A percentile compares a stretch with the other conserved stretches of the same genome.
Evolutionary conservation across 2,113 vertebrate genomes (phyloP).

Genomic region (Physeter macrocephalus): DNA sequence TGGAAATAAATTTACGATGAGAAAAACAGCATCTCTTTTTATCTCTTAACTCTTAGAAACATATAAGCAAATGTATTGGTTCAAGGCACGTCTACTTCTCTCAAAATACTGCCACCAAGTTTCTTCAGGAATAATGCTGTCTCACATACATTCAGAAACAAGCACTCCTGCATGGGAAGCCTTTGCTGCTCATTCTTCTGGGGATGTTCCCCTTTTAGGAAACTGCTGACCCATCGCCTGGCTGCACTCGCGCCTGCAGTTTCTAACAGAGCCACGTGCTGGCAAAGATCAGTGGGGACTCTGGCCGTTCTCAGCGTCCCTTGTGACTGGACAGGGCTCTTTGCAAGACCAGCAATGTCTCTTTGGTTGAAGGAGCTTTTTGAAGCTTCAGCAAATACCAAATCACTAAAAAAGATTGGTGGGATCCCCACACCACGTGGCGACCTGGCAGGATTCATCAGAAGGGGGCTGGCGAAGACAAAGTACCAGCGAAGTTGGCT

Average conservation of each 20-base stretch:
- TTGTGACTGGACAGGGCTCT: neutral
- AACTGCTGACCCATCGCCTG: neutral
- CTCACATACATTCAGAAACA: neutral
- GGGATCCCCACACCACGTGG: neutral
- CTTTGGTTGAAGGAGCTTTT: neutral
- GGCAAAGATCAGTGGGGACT: rapidly evolving
- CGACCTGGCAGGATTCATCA: neutral
- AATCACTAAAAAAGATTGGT: neutral
- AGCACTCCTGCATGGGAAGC: rapidly evolving
- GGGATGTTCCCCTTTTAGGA: neutral
- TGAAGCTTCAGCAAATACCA: neutral
- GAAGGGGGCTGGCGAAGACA: neutral
- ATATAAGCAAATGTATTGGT: neutral
- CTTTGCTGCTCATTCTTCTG: neutral
- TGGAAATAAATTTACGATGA: neutral
- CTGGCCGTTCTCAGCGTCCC: too few species aligned
- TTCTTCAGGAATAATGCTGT: neutral
- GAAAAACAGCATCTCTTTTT: neutral
- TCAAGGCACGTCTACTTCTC: neutral
- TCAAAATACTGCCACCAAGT: neutral
- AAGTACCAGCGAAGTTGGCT: neutral
- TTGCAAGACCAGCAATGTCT: too few species aligned
- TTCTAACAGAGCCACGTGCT: neutral
- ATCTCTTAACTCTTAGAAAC: neutral
- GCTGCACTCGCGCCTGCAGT: rapidly evolving